Base-by-base conservation (phyloP, 2,797 vertebrate species). In the Alosa sapidissima region DNA sequence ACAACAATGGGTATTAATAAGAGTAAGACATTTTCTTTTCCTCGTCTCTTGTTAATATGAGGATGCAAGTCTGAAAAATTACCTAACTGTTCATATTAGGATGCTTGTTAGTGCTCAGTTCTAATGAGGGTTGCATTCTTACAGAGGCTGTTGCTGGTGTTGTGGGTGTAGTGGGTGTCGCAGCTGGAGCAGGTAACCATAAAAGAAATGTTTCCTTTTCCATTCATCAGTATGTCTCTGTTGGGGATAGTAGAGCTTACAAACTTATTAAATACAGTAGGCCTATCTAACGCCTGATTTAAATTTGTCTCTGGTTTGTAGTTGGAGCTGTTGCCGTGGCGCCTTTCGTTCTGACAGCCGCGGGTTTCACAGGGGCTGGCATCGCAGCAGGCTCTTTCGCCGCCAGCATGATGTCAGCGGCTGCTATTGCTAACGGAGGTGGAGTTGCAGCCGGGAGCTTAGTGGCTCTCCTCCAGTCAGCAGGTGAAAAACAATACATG, bases 401-500 rank as follows among this genome's bases (percentile, higher is more conserved):
- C 0, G 90, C 94, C 0, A 0, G 88, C 19, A 88, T 93, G 92
- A 94, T 94, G 93, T 91, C 92, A 0, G 0, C 83, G 2, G 88
- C 92, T 7, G 93, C 93, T 0, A 0, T 89, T 0, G 90, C 91
- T 0, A 93, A 88, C 0, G 92, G 93, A 81, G 93, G 93, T 0
- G 93, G 55, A 2, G 90, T 94, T 51, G 91, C 5, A 8, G 89
- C 91, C 0, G 93, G 93, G 0, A 78, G 90, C 0, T 0, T 1
- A 0, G 92, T 94, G 87, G 92, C 93, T 1, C 0, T 87, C 19
- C 2, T 93, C 2, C 93, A 94, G 83, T 89, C 93, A 10, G 86
- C 75, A 75, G 85, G 87, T 87, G 81, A 36, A 41, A 33, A 41
- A 54, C 54, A 41, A 41, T 41, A 1, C 58, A 10, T 28, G 16